A percentile compares a stretch with the other conserved stretches of the same genome.
Evolutionary conservation across 1,140 invertebrate genomes (phyloP).

Genomic region (Magallana ariakensis): DNA sequence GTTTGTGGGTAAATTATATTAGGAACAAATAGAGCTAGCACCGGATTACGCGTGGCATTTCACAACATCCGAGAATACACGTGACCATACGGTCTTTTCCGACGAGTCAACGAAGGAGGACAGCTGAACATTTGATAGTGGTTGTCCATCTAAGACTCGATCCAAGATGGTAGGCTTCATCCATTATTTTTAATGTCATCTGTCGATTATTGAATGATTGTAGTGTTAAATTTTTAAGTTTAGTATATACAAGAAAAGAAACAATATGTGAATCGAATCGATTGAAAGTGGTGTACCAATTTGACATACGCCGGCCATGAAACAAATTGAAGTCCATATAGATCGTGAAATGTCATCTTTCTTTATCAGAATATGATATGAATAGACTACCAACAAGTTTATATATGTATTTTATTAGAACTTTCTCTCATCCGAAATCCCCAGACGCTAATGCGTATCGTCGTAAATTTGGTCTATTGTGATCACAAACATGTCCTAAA

Average conservation of each 20-base stretch:
- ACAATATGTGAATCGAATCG: not conserved
- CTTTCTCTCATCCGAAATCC: too few species aligned
- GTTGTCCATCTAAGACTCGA: constrained; percentile 55
- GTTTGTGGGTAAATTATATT: too few species aligned
- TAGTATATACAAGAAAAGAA: not conserved
- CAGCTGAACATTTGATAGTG: constrained; percentile 46
- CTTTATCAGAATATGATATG: too few species aligned
- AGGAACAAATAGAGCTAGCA: not conserved
- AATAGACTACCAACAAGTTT: too few species aligned
- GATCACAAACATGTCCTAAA: too few species aligned
- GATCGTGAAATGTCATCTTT: too few species aligned
- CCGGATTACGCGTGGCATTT: constrained; percentile 42
- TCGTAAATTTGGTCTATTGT: too few species aligned
- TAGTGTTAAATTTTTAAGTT: not conserved
- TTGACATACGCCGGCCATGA: constrained; percentile 19
- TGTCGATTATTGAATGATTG: not conserved
- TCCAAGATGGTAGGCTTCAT: constrained; percentile 57
- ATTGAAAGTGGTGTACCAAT: not conserved
- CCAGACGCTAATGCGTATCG: too few species aligned
- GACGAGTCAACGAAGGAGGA: constrained; percentile 54
- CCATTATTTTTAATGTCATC: not conserved
- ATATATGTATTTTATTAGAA: too few species aligned
- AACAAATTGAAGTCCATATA: not conserved
- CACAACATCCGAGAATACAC: constrained; percentile 49
- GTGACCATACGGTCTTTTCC: constrained; percentile 49